phyloP scores from a whole-genome alignment of 2,797 vertebrate genomes.

The Rhinoraja longicauda region DNA sequence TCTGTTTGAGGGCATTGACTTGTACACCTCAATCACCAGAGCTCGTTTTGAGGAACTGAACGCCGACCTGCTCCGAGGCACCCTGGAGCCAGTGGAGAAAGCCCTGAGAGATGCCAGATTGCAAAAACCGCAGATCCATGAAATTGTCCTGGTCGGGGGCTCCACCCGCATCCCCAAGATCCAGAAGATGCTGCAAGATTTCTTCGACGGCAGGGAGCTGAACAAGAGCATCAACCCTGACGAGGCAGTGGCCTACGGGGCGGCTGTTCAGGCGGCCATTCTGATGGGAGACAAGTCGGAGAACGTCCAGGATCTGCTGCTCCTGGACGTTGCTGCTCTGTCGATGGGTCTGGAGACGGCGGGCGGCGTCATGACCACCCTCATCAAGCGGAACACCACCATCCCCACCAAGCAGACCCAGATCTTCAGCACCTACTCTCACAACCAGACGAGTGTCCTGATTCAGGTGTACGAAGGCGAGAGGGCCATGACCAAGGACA shows the following conservation, averaged over 20 bases:
- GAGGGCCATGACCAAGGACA: no score
- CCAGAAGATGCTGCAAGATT: constrained; percentile 31
- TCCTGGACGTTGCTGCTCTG: constrained; percentile 69
- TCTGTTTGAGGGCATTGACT: no score
- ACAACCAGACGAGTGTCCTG: constrained; percentile 42
- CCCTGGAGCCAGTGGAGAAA: no score
- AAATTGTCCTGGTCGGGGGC: not conserved
- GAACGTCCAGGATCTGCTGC: constrained; percentile 71
- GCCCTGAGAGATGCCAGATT: no score
- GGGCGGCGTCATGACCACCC: constrained; percentile 41
- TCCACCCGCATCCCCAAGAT: constrained; percentile 34
- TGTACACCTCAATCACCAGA: no score
- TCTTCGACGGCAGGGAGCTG: constrained; percentile 28
- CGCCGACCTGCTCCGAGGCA: no score
- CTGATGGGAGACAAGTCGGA: constrained; percentile 72
- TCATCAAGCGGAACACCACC: constrained; percentile 50
- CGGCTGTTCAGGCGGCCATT: constrained; percentile 73
- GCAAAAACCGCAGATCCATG: no score
- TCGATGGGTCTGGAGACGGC: constrained; percentile 74
- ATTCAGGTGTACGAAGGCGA: no score
- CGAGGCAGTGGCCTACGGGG: constrained; percentile 33
- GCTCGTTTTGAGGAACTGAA: no score
- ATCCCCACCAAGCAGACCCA: constrained; percentile 75
- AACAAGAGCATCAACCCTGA: constrained; percentile 35
- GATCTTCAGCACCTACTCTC: constrained; percentile 74